Evolutionary conservation across 2,113 vertebrate species (phyloP), one percentile per base, ranked within the genome.

Genomic region (Acinonyx jubatus): DNA sequence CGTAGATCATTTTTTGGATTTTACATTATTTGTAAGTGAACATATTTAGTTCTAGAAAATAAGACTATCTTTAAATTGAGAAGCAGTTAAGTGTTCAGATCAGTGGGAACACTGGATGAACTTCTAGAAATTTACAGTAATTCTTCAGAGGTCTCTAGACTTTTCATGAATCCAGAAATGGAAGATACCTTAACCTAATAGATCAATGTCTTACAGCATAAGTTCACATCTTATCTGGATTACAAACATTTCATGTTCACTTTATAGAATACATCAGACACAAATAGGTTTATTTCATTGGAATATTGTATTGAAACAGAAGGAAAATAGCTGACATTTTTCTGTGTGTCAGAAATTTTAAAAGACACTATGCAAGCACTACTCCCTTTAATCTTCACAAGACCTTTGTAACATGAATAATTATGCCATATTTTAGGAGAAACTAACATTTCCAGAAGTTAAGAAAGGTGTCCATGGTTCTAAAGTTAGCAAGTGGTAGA

Each of bases 401-500:
- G 69, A 89, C 66, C n/a, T 89, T 38, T 90, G 55, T 83, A 38
- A 61, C 52, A 31, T 82, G 65, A 73, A 36, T 61, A 80, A 81
- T 88, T 81, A 25, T 57, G 9, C 57, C 33, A 4, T 65, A 55
- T 95, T 83, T 66, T 52, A 9, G 45, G 76, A 79, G n/a, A 86
- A 90, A 90, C 16, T 95, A 45, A 74, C 93, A 90, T 76, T 83
- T 90, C 16, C 11, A 76, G 78, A 74, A 79, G 86, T 94, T 95
- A 95, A 45, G 25, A 92, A 92, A 92, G 73, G 21, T 87, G 27
- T 52, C 27, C 55, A 9, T 87, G 5, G 3, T 73, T 96, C 41
- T 15, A 69, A 96, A 87, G 68, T 73, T 87, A 81, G 45, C 41
- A 96, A 80, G 45, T 45, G 19, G 33, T 45, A 41, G 29, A 81